Evolutionary conservation across 2,797 vertebrate species (phyloP), one percentile per base, ranked within the genome.

Genomic region (Siniperca obscura): DNA sequence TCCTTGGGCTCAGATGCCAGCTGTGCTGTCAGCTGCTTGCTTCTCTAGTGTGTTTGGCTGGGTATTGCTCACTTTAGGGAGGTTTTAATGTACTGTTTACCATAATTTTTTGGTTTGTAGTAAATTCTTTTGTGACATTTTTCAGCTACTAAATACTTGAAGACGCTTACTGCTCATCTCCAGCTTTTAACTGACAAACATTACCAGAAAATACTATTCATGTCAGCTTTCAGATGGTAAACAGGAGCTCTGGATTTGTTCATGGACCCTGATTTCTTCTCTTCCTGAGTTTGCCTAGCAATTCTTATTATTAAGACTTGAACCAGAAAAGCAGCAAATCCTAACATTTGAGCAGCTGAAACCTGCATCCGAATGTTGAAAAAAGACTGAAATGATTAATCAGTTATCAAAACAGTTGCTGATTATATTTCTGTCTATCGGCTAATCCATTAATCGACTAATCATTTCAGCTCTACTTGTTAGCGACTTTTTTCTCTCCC

Each of bases 1-100:
- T 76, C 70, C 46, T 62, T 12, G 30, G 30, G 73, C 61, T 80
- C 61, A 69, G 21, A 72, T 4, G 22, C 81, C 86, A 90, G 86
- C 86, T 88, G 89, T 77, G 76, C 77, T 50, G 62, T 69, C 84
- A 88, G 88, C 84, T 88, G 84, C 71, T 77, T 72, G 40, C 71
- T 48, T 52, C 73, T 70, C 38, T 0, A 11, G 1, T 57, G 62
- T 27, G 57, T 83, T 70, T 71, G 38, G 44, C 46, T 61, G 62
- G 19, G 46, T 66, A 4, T 67, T 75, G 38, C 13, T 25, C 61
- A 57, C 34, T 50, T 81, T 50, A 34, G 27, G 25, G 11, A 42
- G 42, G 1, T 56, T 48, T 66, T 38, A 21, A 64, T 59, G 21
- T 0, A 50, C 17, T 55, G 30, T 57, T 34, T 0, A 13, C n/a